Evolutionary conservation across 2,113 vertebrate genomes (phyloP).

Genomic region (Pseudonaja textilis): DNA sequence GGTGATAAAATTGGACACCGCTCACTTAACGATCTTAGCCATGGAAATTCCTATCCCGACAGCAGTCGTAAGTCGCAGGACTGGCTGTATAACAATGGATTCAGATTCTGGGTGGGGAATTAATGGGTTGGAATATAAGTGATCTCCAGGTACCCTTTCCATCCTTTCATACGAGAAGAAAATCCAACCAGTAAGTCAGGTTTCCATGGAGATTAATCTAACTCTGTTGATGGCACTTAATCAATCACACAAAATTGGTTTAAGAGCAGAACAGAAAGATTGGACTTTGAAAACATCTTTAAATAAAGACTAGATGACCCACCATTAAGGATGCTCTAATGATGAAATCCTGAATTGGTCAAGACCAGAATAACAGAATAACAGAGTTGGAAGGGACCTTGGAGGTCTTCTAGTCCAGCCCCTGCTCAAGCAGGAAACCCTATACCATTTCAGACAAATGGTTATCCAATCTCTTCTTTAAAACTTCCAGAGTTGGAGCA

Average conservation of each 20-base stretch:
- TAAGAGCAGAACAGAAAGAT: neutral
- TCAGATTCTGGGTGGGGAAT: neutral
- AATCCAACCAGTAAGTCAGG: neutral
- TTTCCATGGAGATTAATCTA: neutral
- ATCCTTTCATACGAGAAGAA: neutral
- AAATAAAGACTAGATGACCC: neutral
- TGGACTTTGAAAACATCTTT: neutral
- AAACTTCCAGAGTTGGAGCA: no score
- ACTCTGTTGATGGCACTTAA: neutral
- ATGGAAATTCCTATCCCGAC: neutral
- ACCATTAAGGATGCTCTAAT: neutral
- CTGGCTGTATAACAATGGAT: neutral
- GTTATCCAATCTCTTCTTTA: no score
- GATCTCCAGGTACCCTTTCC: neutral
- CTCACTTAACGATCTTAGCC: neutral
- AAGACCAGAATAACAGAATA: neutral
- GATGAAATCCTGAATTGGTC: neutral
- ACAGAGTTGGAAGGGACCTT: no score
- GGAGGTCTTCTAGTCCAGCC: no score
- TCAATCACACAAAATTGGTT: neutral
- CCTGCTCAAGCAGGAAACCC: no score
- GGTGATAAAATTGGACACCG: neutral
- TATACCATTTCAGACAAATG: no score
- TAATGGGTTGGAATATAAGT: neutral
- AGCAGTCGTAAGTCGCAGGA: neutral